Evolutionary conservation across 2,113 vertebrate species (phyloP).

Genomic region (Chaetorhynchus papuensis): DNA sequence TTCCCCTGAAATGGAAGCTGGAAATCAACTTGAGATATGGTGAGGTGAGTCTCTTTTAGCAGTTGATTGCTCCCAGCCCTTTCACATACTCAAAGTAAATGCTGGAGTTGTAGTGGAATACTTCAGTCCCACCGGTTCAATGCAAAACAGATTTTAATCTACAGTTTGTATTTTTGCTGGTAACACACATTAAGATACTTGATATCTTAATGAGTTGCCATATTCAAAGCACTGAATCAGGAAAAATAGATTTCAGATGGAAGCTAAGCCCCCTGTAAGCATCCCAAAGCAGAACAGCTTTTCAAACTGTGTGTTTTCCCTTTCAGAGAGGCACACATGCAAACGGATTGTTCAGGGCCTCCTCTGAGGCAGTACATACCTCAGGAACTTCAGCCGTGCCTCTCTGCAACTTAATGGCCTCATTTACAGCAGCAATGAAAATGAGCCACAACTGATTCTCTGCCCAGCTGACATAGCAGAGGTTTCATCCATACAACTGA

Average conservation of each 20-base stretch:
- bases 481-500: neutral
- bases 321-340: neutral
- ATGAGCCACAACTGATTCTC: neutral
- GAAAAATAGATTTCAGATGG: slow-evolving; percentile 47
- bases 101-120: neutral
- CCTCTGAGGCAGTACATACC: neutral
- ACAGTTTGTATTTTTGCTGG: slow-evolving; percentile 11
- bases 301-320: neutral
- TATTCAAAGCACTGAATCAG: neutral
- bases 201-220: slow-evolving; percentile 36
- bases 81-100: neutral
- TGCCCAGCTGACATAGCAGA: neutral
- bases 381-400: neutral
- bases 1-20: neutral
- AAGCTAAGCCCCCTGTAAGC: neutral
- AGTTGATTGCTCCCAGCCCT: neutral
- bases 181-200: slow-evolving; percentile 26
- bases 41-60: neutral
- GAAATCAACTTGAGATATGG: neutral
- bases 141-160: slow-evolving; percentile 27
- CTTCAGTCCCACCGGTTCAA: slow-evolving; percentile 16
- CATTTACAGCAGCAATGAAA: slow-evolving; percentile 1
- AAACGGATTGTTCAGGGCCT: neutral
- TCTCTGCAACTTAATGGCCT: neutral
- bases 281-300: neutral